These are phyloP conservation scores for Hemitrygon akajei DNA, from an alignment of 2,797 vertebrate species.

Conservation along the genomic window DNA sequence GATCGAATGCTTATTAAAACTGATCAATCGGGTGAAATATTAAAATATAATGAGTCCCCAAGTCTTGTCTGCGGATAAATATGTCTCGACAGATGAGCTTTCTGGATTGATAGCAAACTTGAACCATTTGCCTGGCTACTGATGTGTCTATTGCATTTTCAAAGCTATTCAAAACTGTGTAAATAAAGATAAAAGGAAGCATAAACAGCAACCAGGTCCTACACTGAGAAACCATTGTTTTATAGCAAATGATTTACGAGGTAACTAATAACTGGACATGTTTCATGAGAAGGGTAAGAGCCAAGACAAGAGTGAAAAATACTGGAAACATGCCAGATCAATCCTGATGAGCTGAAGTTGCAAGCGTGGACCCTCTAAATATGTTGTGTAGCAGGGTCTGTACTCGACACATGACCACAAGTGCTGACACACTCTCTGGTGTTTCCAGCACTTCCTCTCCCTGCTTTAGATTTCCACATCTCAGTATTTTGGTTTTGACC, in stretches of 20 bases:
- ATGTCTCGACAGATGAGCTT: not conserved
- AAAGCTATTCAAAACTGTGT: not conserved
- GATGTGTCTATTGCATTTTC: not conserved
- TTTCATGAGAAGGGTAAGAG: not conserved
- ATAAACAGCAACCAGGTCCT: not conserved
- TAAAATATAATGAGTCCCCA: not conserved
- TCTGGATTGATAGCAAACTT: not conserved
- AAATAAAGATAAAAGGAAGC: conserved; percentile 10
- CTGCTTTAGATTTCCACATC: not conserved
- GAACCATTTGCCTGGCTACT: not conserved
- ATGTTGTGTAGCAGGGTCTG: not conserved
- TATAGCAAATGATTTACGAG: conserved; percentile 19
- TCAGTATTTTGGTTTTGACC: not conserved
- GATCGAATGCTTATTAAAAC: not conserved
- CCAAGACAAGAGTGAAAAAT: not conserved
- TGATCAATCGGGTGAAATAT: not conserved
- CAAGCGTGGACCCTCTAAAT: not conserved
- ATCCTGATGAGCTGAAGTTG: not conserved
- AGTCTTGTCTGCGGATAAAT: not conserved
- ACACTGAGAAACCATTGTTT: not conserved
- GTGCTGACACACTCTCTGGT: not conserved
- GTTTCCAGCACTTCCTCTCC: not conserved
- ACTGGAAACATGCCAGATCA: not conserved
- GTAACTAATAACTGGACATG: not conserved
- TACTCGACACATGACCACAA: too few species aligned